Base-by-base conservation (phyloP, 2,888 invertebrate species). In the Caenorhabditis drosophilae region DNA sequence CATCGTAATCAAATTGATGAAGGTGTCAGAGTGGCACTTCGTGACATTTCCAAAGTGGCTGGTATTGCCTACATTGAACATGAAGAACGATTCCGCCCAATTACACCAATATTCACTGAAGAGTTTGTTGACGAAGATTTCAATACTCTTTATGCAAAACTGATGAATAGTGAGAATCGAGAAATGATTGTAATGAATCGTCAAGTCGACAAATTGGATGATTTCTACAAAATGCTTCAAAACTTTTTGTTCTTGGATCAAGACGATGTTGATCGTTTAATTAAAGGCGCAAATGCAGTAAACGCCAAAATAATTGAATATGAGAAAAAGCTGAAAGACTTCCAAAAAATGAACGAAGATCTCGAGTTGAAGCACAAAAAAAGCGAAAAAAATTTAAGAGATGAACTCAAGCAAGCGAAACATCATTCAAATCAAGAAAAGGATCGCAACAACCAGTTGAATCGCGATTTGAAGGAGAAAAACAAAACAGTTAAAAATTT, bases 401-500 rank as follows among this genome's bases (percentile, higher is more conserved):
- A 27, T 16, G 70, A 67, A 44, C 20, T 54, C 9, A 55, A 60
- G 20, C 42, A 45, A 27, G 34, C 52, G 36, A 67, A 62, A 53
- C 38, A 50, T 15, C 62, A 69, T 26, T 23, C 60, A 15, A 57
- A 48, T 16, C 49, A 48, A 41, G 60, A 72, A 25, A 57, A 64
- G 42, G 55, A 54, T 31, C 54, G 57, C 35, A 42, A 55, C n/a
- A 62, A 66, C 20, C 38, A 27, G 36, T 42, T 67, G 20, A 59
- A 53, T 45, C 51, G 52, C 18, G 73, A 73, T 22, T n/a, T 69
- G n/a, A 62, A 66, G 35, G 73, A 75, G 45, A 69, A 68, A 42
- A 63, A 64, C 52, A 48, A 48, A 27, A 58, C 78, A 48, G 54
- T 78, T 26, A 81, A 81, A 66, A 73, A 72, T 45, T 46, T 77